Evolutionary conservation across 2,888 invertebrate genomes (phyloP).

Genomic region (Crepidodera aurea): DNA sequence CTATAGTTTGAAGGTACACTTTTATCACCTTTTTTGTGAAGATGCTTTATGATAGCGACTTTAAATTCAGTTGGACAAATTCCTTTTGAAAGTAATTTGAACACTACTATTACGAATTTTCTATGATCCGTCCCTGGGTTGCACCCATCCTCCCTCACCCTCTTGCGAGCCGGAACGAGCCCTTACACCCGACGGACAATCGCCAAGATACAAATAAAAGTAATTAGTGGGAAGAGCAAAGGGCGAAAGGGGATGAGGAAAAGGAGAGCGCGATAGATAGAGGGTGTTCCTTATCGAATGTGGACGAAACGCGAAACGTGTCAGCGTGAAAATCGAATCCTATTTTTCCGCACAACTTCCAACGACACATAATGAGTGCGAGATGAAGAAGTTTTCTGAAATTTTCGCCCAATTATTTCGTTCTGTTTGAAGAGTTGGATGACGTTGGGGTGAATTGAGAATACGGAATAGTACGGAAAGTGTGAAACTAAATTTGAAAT

Average conservation of each 20-base stretch:
- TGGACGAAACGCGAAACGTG: slow-evolving; percentile 26
- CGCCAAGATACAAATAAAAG: slow-evolving; percentile 43
- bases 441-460: not conserved
- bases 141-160: slow-evolving; percentile 1
- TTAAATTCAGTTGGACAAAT: too few relatives aligned
- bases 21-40: too few relatives aligned
- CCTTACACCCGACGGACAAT: slow-evolving; percentile 28
- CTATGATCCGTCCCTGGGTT: not conserved
- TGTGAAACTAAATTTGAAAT: too few relatives aligned
- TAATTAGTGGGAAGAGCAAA: slow-evolving; percentile 39
- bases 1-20: too few relatives aligned
- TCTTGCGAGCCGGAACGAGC: slow-evolving; percentile 3
- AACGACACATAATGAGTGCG: slow-evolving; percentile 14
- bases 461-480: not conserved
- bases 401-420: slow-evolving; percentile 20
- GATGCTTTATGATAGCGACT: too few relatives aligned
- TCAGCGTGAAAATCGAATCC: slow-evolving; percentile 27
- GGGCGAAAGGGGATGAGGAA: slow-evolving; percentile 7
- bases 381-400: not conserved
- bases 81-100: too few relatives aligned
- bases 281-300: slow-evolving; percentile 9
- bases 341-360: slow-evolving; percentile 9
- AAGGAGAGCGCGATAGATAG: not conserved
- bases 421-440: not conserved
- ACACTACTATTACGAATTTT: too few relatives aligned